Base-by-base conservation (phyloP, 2,797 vertebrate genomes). In the Eupleurogrammus muticus region DNA sequence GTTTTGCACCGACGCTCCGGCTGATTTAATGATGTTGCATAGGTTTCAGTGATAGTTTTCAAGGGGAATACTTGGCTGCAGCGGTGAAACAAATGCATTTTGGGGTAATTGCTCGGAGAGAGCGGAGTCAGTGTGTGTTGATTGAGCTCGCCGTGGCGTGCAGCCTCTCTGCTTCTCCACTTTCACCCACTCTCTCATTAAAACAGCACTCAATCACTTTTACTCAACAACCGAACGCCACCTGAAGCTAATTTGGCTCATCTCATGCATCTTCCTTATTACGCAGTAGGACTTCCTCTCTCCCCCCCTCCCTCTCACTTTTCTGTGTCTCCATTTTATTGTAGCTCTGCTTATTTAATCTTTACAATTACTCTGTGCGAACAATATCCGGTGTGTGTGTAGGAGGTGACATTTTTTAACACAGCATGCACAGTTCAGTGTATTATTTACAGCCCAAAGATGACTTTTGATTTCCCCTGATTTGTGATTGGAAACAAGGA, bases 61-160 rank as follows among this genome's bases (percentile, higher is more conserved):
- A 5, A 48, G 56, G 38, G 50, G 60, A 51, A 66, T 35, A 49
- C 36, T 66, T 73, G 66, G 75, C 67, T 64, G 55, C 17, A 46
- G 77, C 6, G 5, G 70, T 28, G 65, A 78, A 84, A 80, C 75
- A 61, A 81, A 86, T 87, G 76, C 46, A 16, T 77, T 88, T 83
- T 76, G 70, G 76, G 73, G 73, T 86, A 87, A 87, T 87, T 87
- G 85, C 76, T 61, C 20, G 61, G 72, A 80, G 81, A 77, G 75
- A 73, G 63, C 38, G 24, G 62, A 86, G 71, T 73, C 67, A 56
- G 71, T 66, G 11, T 70, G 62, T 77, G 69, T 81, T 81, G 75
- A 81, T 66, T 82, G 80, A 84, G 75, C 73, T 74, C 66, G 71
- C 67, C 69, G 58, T 76, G 67, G 53, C 75, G 67, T 44, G 64